Evolutionary conservation across 2,797 vertebrate species (phyloP), one percentile per base, ranked within the genome.

Genomic region (Zalophus californianus): DNA sequence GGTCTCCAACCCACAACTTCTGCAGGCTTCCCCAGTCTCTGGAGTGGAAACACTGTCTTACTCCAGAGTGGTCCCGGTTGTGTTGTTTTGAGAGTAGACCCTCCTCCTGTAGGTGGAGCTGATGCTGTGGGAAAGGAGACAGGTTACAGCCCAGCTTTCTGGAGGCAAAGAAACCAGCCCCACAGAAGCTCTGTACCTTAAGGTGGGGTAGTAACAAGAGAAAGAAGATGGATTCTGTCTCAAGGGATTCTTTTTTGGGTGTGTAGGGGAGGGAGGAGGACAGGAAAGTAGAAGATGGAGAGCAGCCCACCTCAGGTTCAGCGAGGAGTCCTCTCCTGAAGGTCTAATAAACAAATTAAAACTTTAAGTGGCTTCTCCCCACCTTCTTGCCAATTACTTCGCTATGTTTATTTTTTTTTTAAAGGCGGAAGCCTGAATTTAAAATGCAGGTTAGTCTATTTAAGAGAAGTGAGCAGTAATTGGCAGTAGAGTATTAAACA

Each of bases 401-500:
- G 41, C 92, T 97, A 90, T 85, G 68, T 77, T 94, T 95, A 21
- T 89, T 86, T 86, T 83, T 83, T 84, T 77, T 15, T n/a, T 86
- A 86, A 25, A 25, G 4, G 38, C 35, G 85, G 58, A 20, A 90
- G 56, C 35, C 27, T 82, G 14, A 60, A 64, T 93, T 96, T 79
- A 86, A 96, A 91, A 91, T 86, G 66, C 78, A 96, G 84, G 75
- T 93, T 97, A 94, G 13, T 95, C 90, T 68, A 50, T 88, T 96
- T 86, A 60, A 94, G 27, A 27, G 89, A 94, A 95, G n/a, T 44
- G 66, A 73, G 41, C 64, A 92, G 78, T 96, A 95, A 98, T 50
- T 92, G 97, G 86, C 86, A 94, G 66, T 29, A 60, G 83, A 83
- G 54, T 96, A 93, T 84, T 92, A 97, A 97, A 91, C 29, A 41